Conservation (phyloP, 1,140 invertebrate species). For the Belonocnema kinseyi region DNA sequence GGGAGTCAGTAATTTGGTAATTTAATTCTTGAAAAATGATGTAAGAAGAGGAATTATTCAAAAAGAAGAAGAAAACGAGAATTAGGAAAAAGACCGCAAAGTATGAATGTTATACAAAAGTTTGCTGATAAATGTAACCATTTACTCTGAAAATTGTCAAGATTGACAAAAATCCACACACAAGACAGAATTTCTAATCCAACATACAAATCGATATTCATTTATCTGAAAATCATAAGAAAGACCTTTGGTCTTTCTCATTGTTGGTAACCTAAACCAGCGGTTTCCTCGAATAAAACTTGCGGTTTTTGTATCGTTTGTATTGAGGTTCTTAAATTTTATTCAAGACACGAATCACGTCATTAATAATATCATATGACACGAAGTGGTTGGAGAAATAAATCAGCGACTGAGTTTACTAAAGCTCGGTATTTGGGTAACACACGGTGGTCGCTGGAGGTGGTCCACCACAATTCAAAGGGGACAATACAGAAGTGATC, state of each 20-base stretch:
- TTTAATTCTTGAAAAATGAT: too few species aligned
- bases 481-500: constrained; percentile 17
- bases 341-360: constrained; percentile 18
- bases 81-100: too few species aligned
- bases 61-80: too few species aligned
- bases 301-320: constrained; percentile 17
- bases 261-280: neutral
- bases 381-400: constrained; percentile 25
- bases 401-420: constrained; percentile 20
- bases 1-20: too few species aligned
- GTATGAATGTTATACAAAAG: too few species aligned
- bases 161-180: too few species aligned
- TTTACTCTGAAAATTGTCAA: too few species aligned
- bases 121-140: too few species aligned
- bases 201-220: too few species aligned
- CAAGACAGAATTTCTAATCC: too few species aligned
- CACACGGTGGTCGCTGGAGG: constrained; percentile 11
- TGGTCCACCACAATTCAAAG: constrained; percentile 25
- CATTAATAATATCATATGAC: constrained; percentile 21
- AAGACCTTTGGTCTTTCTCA: neutral
- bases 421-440: neutral
- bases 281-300: constrained; percentile 22
- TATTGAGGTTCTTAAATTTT: constrained; percentile 2
- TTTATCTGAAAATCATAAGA: too few species aligned
- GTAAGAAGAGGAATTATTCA: too few species aligned